These are phyloP conservation scores for Carposina sasakii DNA, from an alignment of 1,140 invertebrate species.

Conservation along the genomic window DNA sequence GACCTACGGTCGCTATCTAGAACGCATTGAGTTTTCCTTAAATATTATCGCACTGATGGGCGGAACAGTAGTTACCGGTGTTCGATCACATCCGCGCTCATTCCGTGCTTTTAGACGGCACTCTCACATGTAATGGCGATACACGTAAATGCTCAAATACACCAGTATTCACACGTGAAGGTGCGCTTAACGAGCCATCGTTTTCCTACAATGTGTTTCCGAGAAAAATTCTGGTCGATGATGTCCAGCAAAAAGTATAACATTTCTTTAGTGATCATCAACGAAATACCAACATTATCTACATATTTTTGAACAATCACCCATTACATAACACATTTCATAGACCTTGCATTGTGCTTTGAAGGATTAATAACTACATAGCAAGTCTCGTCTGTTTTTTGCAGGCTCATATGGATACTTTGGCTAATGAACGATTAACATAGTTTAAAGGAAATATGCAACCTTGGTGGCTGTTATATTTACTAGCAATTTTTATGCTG, in stretches of 20 bases:
- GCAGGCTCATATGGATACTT: conserved; percentile 42
- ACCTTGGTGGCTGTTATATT: conserved; percentile 51
- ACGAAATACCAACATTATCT: too few relatives aligned
- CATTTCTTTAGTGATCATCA: too few relatives aligned
- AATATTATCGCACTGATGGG: conserved; percentile 50
- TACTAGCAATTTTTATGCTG: conserved; percentile 53
- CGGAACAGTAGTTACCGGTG: conserved; percentile 67
- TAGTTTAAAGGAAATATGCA: conserved; percentile 54
- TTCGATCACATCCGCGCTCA: conserved; percentile 49
- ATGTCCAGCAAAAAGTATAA: background rate
- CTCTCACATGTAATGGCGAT: conserved; percentile 13
- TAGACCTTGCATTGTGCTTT: conserved; percentile 21
- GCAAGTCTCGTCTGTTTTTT: conserved; percentile 16
- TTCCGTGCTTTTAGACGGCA: conserved; percentile 34
- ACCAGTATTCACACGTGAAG: conserved; percentile 19
- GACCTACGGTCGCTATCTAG: too few relatives aligned
- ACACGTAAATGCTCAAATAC: too few relatives aligned
- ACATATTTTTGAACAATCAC: too few relatives aligned
- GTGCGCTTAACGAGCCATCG: background rate
- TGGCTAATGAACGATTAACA: too few relatives aligned
- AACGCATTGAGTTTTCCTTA: too few relatives aligned
- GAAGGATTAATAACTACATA: conserved; percentile 16
- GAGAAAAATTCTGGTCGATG: too few relatives aligned
- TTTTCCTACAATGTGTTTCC: too few relatives aligned
- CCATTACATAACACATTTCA: conserved; percentile 15